These are phyloP conservation scores for Gonatopus flavifemur DNA, from an alignment of 1,140 invertebrate species.

Conservation along the genomic window DNA sequence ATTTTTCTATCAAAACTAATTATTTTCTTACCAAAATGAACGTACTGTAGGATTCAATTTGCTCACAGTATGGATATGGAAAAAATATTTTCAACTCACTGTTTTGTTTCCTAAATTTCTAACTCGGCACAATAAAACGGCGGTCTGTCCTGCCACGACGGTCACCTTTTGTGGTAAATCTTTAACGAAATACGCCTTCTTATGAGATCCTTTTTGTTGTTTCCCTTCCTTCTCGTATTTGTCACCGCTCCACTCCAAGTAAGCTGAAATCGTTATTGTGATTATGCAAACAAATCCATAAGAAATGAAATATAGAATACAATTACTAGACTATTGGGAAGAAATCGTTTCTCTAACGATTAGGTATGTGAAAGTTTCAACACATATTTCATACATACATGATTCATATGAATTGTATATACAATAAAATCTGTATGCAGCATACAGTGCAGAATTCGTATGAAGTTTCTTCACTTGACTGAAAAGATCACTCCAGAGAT, in stretches of 20 bases:
- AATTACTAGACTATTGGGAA: neutral
- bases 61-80: too few relatives aligned
- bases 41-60: too few relatives aligned
- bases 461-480: too few relatives aligned
- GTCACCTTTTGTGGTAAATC: constrained; percentile 78
- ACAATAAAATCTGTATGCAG: too few relatives aligned
- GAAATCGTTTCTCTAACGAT: constrained; percentile 3
- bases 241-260: constrained; percentile 14
- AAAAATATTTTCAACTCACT: constrained; percentile 62
- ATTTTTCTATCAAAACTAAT: too few relatives aligned
- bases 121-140: constrained; percentile 76
- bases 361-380: too few relatives aligned
- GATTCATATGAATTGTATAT: too few relatives aligned
- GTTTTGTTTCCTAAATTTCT: constrained; percentile 85
- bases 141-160: constrained; percentile 77
- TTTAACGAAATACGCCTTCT: constrained; percentile 79
- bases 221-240: constrained; percentile 59
- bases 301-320: neutral
- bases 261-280: constrained; percentile 3
- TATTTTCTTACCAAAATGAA: too few relatives aligned
- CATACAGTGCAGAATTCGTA: too few relatives aligned
- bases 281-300: too few relatives aligned
- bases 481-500: too few relatives aligned
- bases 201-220: constrained; percentile 67
- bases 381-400: too few relatives aligned